Conservation (phyloP, 2,113 vertebrate species). For the Machaerirhynchus nigripectus region DNA sequence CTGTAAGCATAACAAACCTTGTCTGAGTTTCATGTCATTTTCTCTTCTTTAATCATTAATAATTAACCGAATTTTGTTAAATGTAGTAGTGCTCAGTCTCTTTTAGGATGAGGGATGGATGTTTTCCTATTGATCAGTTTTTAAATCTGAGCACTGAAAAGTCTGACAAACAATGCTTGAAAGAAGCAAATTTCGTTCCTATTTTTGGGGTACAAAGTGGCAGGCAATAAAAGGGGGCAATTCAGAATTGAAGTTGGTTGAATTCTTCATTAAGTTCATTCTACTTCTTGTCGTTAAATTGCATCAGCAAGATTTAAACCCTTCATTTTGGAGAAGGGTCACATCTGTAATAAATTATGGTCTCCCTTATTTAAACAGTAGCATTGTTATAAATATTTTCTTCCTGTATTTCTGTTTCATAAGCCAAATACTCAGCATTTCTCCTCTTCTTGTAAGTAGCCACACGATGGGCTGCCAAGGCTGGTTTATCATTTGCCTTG, state of each 20-base stretch:
- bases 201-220: background rate
- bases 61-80: background rate
- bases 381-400: constrained; percentile 46
- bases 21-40: background rate
- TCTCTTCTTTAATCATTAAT: background rate
- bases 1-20: background rate
- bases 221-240: background rate
- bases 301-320: background rate
- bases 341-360: constrained; percentile 43
- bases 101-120: background rate
- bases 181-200: background rate
- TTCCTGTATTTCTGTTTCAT: constrained; percentile 30
- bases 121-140: background rate
- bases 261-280: background rate
- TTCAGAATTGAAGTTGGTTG: background rate
- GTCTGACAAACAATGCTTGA: background rate
- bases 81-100: background rate
- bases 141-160: background rate
- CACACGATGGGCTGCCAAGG: background rate
- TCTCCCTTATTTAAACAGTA: constrained; percentile 50
- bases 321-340: background rate
- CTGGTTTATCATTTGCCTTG: constrained; percentile 38
- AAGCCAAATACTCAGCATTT: constrained; percentile 32
- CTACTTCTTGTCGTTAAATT: background rate
- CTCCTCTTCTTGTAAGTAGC: background rate